Conservation (phyloP, 2,797 vertebrate species). For the Tauraco hartlaubi region DNA sequence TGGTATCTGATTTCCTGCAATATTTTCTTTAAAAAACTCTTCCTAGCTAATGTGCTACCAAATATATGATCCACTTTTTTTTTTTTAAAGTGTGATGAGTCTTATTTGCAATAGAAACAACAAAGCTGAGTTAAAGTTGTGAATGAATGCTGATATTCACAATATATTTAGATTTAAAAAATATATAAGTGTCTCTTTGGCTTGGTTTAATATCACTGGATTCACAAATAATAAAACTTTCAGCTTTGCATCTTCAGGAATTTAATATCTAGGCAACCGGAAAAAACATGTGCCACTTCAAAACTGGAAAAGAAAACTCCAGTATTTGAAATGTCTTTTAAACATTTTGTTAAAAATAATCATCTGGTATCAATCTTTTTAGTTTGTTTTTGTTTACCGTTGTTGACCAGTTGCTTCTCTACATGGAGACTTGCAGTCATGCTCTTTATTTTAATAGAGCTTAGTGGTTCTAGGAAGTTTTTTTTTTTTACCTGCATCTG, state of each 20-base stretch:
- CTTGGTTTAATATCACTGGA: background rate
- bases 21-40: background rate
- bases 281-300: background rate
- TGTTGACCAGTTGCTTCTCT: background rate
- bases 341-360: background rate
- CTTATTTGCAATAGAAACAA: background rate
- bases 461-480: conserved; percentile 14
- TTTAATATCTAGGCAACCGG: background rate
- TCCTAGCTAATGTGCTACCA: background rate
- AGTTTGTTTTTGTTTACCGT: background rate
- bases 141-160: background rate
- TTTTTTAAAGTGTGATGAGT: background rate
- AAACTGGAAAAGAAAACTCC: background rate
- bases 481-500: conserved; percentile 42
- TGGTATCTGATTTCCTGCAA: background rate
- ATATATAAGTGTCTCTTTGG: background rate
- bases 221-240: background rate
- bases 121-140: background rate
- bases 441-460: background rate
- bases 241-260: background rate
- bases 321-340: background rate
- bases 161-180: background rate
- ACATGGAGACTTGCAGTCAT: background rate
- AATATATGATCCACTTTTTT: background rate
- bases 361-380: background rate